Evolutionary conservation across 2,113 vertebrate genomes (phyloP).

Genomic region (Oryzias woworae): DNA sequence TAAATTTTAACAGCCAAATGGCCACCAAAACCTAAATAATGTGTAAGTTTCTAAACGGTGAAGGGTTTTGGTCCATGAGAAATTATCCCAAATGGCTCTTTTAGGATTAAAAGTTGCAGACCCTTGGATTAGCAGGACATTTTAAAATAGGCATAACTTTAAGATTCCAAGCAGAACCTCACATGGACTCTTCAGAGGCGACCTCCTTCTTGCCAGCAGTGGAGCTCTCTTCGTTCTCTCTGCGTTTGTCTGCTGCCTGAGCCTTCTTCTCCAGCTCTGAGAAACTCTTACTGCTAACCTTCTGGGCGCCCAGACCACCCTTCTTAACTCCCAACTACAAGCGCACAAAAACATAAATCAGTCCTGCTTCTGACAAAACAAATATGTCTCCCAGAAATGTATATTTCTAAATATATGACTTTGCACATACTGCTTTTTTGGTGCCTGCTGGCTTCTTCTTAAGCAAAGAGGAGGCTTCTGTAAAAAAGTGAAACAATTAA

Average conservation of each 20-base stretch:
- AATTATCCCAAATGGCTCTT: too few relatives aligned
- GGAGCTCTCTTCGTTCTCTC: slow-evolving; percentile 67
- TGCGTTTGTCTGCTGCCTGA: slow-evolving; percentile 86
- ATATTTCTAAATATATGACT: not conserved
- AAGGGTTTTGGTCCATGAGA: too few relatives aligned
- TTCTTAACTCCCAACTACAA: slow-evolving; percentile 87
- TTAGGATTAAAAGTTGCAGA: too few relatives aligned
- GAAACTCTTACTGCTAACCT: slow-evolving; percentile 87
- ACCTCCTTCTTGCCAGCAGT: slow-evolving; percentile 47
- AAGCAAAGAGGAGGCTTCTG: slow-evolving; percentile 69
- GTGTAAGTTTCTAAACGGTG: too few relatives aligned
- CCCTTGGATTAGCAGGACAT: too few relatives aligned
- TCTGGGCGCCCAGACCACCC: slow-evolving; percentile 91
- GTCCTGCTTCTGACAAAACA: not conserved
- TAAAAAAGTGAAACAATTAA: not conserved
- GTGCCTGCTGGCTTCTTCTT: slow-evolving; percentile 75
- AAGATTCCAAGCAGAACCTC: not conserved
- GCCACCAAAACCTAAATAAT: too few relatives aligned
- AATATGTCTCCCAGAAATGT: not conserved
- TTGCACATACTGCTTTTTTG: slow-evolving; percentile 66
- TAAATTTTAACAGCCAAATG: too few relatives aligned
- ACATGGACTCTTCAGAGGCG: slow-evolving; percentile 81
- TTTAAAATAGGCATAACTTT: not conserved
- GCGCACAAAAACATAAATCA: slow-evolving; percentile 15
- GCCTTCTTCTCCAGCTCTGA: slow-evolving; percentile 89